Evolutionary conservation across 2,113 vertebrate genomes (phyloP), one percentile per base, ranked within the genome.

Genomic region (Lamprologus lemairii): DNA sequence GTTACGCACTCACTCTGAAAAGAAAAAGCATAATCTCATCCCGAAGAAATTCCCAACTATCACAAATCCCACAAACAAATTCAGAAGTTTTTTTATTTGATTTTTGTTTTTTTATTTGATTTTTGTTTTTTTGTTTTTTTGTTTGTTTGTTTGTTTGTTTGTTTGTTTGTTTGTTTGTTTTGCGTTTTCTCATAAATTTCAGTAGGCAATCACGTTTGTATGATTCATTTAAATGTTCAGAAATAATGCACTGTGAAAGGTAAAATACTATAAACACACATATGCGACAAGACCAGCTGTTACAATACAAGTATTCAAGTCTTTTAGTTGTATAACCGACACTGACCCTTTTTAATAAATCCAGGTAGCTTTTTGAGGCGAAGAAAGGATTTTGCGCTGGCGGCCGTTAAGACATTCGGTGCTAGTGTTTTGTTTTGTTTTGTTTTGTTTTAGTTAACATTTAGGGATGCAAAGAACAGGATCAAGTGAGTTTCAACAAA

Each of bases 41-140:
- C 17, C 17, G 31, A 63, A 63, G 17, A 35, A 63, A 11, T 63
- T n/a, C 58, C 4, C 4, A 63, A 19, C 58, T 63, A 12, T 63
- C 58, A 63, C 9, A 63, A 63, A 63, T 63, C 1, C 58, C 58
- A 35, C 58, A 63, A 35, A 1, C 9, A 35, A n/a, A 63, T 33
- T 7, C 58, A 63, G 28, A 63, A 7, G 2, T 33, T 33, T 63
- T 16, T 63, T 21, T n/a, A 33, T 19, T 19, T 7, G 28, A 33
- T 60, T 6, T 60, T 33, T 60, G 4, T 0, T 33, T 17, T 19
- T 13, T 0, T n/a, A n/a, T n/a, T n/a, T n/a, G n/a, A n/a, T 28
- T 6, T 60, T 33, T 60, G 3, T 0, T 33, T 17, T 19, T 13
- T 16, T 16, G 2, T 31, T 60, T 60, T 2, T 31, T 3, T 23